Percentiles rank a stretch among this genome's conserved stretches.
Conservation (phyloP, 2,113 vertebrate species). For the Chinchilla lanigera region DNA sequence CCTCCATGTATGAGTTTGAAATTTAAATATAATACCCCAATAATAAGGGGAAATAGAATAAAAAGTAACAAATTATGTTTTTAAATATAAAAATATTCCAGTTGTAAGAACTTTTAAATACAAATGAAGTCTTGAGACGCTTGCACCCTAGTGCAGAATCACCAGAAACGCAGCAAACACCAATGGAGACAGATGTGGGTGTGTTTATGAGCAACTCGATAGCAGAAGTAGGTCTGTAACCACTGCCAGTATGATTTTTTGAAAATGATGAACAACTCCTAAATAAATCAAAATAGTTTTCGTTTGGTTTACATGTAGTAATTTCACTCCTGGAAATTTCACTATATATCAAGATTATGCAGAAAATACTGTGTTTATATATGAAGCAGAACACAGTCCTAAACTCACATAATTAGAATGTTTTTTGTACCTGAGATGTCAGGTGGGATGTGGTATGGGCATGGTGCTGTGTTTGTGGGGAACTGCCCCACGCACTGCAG, state of each 20-base stretch:
- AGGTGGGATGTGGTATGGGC: background rate
- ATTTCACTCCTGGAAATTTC: background rate
- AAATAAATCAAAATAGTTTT: constrained; percentile 27
- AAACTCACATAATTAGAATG: background rate
- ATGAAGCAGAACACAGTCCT: background rate
- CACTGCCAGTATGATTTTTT: background rate
- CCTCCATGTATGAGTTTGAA: background rate
- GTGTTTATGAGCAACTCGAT: background rate
- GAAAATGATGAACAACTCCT: background rate
- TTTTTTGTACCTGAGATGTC: background rate
- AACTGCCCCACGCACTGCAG: fast-evolving
- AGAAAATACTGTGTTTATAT: background rate
- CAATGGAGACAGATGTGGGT: background rate
- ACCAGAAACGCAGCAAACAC: background rate
- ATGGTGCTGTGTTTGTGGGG: background rate
- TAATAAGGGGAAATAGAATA: background rate
- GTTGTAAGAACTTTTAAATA: background rate
- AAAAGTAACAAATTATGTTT: constrained; percentile 28
- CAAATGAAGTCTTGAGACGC: background rate
- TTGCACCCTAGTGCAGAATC: background rate
- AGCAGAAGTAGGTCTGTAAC: background rate
- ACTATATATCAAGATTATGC: background rate
- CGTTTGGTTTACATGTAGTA: constrained; percentile 28
- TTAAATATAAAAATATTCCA: background rate
- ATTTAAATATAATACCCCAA: background rate